Evolutionary conservation across 1,140 invertebrate genomes (phyloP).

Genomic region (Rhagoletis pomonella): DNA sequence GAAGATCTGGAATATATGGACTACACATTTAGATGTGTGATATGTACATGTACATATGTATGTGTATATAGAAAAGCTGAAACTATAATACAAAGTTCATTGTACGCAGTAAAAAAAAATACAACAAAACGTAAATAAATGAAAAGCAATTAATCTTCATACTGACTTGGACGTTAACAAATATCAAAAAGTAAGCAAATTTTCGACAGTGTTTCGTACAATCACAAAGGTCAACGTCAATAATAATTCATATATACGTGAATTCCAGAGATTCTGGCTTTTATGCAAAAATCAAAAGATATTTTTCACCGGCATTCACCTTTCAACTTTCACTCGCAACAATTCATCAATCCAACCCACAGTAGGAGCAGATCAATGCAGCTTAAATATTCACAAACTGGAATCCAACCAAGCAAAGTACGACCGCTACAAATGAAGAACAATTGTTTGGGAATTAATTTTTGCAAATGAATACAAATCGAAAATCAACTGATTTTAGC

Average conservation of each 20-base stretch:
- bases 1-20: no score
- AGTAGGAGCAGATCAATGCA: neutral
- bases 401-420: neutral
- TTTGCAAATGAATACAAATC: neutral
- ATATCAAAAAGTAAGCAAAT: neutral
- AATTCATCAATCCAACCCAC: neutral
- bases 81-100: neutral
- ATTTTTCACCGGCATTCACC: neutral
- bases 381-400: neutral
- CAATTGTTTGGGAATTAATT: neutral
- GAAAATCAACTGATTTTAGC: neutral
- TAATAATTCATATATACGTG: neutral
- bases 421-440: neutral
- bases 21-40: no score
- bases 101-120: neutral
- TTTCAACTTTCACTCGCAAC: constrained; percentile 14
- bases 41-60: neutral
- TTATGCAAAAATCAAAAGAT: neutral
- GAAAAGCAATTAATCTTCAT: neutral
- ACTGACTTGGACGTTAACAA: neutral
- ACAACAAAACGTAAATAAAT: neutral
- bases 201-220: neutral
- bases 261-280: neutral
- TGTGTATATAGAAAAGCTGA: no score
- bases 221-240: neutral